Percentiles rank a stretch among this genome's conserved stretches.
Evolutionary conservation across 2,888 invertebrate species (phyloP).

Genomic region (Calliscelio sp.): DNA sequence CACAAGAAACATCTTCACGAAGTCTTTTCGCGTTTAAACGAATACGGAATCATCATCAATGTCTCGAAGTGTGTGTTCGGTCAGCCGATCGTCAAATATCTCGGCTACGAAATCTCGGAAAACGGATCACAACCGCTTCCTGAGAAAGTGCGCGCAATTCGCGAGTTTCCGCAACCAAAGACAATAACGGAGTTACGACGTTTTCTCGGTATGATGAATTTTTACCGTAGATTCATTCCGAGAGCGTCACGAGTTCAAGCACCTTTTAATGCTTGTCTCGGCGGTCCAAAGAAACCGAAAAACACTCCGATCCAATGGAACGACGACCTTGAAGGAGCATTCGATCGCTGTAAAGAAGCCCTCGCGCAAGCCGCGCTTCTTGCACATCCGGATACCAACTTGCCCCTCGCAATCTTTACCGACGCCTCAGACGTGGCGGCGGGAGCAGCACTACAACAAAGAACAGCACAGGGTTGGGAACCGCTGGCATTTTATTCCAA

Average conservation of each 20-base stretch:
- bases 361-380: not conserved
- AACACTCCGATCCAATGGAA: not conserved
- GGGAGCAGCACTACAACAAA: not conserved
- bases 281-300: not conserved
- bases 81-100: not conserved
- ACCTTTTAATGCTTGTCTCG: not conserved
- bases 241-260: conserved; percentile 4
- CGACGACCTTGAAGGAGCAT: not conserved
- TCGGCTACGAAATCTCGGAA: not conserved
- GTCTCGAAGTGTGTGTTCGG: conserved; percentile 1
- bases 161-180: not conserved
- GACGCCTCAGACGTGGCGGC: not conserved
- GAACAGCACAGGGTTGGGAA: not conserved
- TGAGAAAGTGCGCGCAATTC: not conserved
- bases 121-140: not conserved
- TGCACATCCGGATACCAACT: not conserved
- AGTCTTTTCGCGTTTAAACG: not conserved
- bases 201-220: too few relatives aligned
- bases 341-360: not conserved
- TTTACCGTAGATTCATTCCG: too few relatives aligned
- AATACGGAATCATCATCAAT: conserved; percentile 16
- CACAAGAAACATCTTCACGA: conserved; percentile 29
- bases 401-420: too few relatives aligned
- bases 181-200: not conserved
- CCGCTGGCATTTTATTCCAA: conserved; percentile 1